These are phyloP conservation scores for Serinus canaria DNA, from an alignment of 2,113 vertebrate genomes.

Conservation along the genomic window DNA sequence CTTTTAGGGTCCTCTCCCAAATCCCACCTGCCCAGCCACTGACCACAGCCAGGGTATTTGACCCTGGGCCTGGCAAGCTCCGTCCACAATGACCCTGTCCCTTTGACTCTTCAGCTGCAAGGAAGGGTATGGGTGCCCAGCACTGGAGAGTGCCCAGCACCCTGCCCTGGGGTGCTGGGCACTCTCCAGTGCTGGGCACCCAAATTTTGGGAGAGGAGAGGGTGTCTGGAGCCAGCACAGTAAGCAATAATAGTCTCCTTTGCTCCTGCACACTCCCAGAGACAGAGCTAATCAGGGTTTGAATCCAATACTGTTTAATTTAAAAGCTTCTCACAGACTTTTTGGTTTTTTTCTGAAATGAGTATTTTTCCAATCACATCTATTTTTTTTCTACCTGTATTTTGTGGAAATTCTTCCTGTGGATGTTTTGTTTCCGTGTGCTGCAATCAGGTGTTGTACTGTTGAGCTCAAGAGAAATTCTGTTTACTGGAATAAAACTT, in stretches of 20 bases:
- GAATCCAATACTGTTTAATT: constrained; percentile 41
- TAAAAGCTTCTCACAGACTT: constrained; percentile 39
- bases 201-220: background rate
- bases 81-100: background rate
- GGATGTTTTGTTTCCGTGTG: constrained; percentile 51
- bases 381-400: background rate
- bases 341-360: background rate
- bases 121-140: background rate
- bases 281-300: constrained; percentile 38
- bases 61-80: background rate
- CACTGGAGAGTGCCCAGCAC: background rate
- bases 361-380: constrained; percentile 36
- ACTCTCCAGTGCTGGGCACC: no score
- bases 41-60: background rate
- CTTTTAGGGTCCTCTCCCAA: constrained; percentile 2
- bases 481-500: constrained; percentile 62
- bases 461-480: constrained; percentile 55
- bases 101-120: background rate
- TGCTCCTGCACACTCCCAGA: background rate
- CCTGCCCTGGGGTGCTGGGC: background rate
- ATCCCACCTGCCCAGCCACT: background rate
- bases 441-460: background rate
- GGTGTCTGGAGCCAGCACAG: background rate
- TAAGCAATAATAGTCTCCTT: constrained; percentile 46
- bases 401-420: constrained; percentile 45